Base-by-base conservation (phyloP, 2,888 invertebrate genomes). In the Yponomeuta sedellus region DNA sequence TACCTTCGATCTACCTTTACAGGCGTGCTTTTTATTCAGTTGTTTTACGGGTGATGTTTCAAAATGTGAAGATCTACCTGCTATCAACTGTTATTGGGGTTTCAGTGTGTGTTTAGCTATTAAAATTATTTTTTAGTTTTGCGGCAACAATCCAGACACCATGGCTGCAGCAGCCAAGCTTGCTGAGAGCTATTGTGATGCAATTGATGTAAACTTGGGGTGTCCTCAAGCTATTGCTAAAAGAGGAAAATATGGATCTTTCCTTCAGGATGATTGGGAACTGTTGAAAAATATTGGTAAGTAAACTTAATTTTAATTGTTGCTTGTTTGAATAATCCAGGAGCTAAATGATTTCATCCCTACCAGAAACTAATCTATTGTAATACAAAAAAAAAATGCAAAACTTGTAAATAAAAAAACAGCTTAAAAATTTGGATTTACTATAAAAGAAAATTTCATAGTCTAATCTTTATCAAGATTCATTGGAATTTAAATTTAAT, bases 221-320 rank as follows among this genome's bases (percentile, higher is more conserved):
- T 99, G 99, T 85, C 99, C 99, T 0, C 99, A 99, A 87, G 95
- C 97, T 22, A 99, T 99, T 75, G 99, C 99, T 0, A 97, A 97
- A 80, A 92, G 98, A 73, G 99, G 99, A 10, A 96, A 95, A 84
- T 99, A 99, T 88, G 99, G 99, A 16, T 95, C 99, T 34, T 99
- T 96, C 88, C 92, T 99, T 40, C 98, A 98, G 89, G 98, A 99
- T 77, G 98, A 99, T 75, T 99, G 99, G 99, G 92, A 95, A 25
- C 91, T 98, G 39, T 85, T 99, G 39, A 87, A 93, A 68, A 92
- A 94, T 74, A 98, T 99, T 79, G 96, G 98, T 97, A 88, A 78
- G 61, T 68, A 34, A 5, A 34, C 6, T 34, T 34, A 4, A 25
- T 34, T 34, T 34, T 34, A 34, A 8, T 10, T 5, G 25, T 25